Evolutionary conservation across 2,113 vertebrate genomes (phyloP), one percentile per base, ranked within the genome.

Genomic region (Balaenoptera acutorostrata): DNA sequence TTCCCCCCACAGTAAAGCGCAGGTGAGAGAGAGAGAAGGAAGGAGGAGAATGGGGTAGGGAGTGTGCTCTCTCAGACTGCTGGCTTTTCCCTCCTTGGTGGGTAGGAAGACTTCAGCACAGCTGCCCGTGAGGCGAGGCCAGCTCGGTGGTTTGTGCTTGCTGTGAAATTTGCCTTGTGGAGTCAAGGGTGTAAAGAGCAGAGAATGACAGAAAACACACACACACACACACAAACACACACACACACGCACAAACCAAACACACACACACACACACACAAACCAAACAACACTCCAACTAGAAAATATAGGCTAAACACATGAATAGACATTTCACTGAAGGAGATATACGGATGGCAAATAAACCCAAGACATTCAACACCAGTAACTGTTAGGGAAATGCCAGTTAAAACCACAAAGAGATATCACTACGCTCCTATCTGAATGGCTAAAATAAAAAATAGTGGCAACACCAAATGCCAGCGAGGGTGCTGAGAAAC

Each of bases 261-360:
- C 39, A 39, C 39, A 39, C 39, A 39, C 39, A 39, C 39, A 39
- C 39, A 39, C 39, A 39, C 39, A 39, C 39, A 39, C 39, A 39
- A 10, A 17, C 52, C 52, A 36, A 57, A 10, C 66, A 64, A 17
- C 14, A 59, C 20, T 80, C 52, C 39, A 41, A 21, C 25, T 41
- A 44, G 78, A 61, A 94, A 86, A 69, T 12, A 69, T 12, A 39
- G 77, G 11, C 81, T 44, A 20, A 31, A 44, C 29, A 41, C 36
- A 49, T 4, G 46, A 84, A 21, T 29, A 72, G 46, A 68, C 69
- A 88, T 59, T 84, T 88, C 46, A 36, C 4, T 36, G 44, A 33
- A 81, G 46, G 68, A 88, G 84, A 88, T 78, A 33, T 2, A 12
- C n/a, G 81, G 69, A 72, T 85, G 93, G 85, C 39, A 61, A 78